Evolutionary conservation across 2,113 vertebrate genomes (phyloP).

Genomic region (Bubo bubo): DNA sequence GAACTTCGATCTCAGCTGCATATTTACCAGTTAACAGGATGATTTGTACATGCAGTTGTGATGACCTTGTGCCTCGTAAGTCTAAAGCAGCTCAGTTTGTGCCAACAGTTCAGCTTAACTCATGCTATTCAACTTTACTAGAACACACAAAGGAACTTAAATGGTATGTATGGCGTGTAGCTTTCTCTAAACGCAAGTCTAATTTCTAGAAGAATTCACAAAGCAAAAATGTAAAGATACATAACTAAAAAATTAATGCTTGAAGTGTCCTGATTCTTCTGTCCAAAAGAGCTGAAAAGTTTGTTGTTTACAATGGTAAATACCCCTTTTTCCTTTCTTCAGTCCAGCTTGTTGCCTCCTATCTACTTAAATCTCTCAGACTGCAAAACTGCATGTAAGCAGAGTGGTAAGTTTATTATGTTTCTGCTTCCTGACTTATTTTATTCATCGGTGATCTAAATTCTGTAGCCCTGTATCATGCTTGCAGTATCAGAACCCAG

Average conservation of each 20-base stretch:
- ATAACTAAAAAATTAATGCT: not conserved
- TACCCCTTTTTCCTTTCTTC: not conserved
- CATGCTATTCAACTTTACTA: not conserved
- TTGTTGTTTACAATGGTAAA: not conserved
- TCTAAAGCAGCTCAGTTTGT: not conserved
- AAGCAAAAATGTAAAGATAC: not conserved
- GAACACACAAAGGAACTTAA: not conserved
- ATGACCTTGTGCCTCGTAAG: not conserved
- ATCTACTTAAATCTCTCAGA: not conserved
- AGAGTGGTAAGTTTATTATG: not conserved
- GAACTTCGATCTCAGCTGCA: not conserved
- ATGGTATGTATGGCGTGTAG: fast-evolving
- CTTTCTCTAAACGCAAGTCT: not conserved
- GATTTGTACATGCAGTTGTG: not conserved
- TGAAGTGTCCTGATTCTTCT: not conserved
- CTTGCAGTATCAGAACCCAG: not conserved
- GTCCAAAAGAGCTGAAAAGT: not conserved
- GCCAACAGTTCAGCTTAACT: not conserved
- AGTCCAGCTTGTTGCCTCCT: not conserved
- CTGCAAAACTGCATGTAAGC: not conserved
- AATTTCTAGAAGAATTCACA: not conserved
- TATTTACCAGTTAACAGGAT: not conserved
- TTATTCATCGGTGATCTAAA: not conserved
- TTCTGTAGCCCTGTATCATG: not conserved
- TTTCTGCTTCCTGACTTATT: not conserved